Evolutionary conservation across 1,140 invertebrate genomes (phyloP).

Genomic region (Calliopsis andreniformis): DNA sequence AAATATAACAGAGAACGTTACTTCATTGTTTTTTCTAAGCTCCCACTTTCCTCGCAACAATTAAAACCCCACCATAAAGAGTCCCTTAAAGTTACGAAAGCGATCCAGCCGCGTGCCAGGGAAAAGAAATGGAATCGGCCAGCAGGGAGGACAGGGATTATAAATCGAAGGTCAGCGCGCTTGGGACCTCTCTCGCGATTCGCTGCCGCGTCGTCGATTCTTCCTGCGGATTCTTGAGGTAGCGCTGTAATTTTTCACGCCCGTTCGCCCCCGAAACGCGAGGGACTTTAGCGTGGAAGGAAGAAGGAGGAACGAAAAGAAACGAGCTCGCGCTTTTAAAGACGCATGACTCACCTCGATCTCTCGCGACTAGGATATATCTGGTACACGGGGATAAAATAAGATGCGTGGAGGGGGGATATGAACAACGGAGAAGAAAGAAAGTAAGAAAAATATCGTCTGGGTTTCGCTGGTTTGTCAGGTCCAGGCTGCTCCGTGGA

Average conservation of each 20-base stretch:
- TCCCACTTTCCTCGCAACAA: too few species aligned
- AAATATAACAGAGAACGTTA: too few species aligned
- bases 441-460: conserved; percentile 60
- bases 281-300: neutral
- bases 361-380: neutral
- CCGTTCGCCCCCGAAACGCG: neutral
- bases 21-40: too few species aligned
- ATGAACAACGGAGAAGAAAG: conserved; percentile 12
- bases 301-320: neutral
- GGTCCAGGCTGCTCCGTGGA: conserved; percentile 63
- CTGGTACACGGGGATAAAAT: neutral
- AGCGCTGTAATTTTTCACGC: conserved; percentile 42
- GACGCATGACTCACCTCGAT: conserved; percentile 7
- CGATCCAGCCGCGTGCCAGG: conserved; percentile 6
- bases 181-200: conserved; percentile 21
- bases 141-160: conserved; percentile 41
- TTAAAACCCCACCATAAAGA: conserved; percentile 1
- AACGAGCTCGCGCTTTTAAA: neutral
- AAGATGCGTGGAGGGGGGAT: too few species aligned
- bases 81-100: neutral
- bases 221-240: conserved; percentile 38
- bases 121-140: conserved; percentile 30
- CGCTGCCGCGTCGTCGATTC: conserved; percentile 28
- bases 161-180: conserved; percentile 50
- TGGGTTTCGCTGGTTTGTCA: conserved; percentile 67